phyloP scores from a whole-genome alignment of 2,888 invertebrate species.

The Trichogramma dendrolimi region DNA sequence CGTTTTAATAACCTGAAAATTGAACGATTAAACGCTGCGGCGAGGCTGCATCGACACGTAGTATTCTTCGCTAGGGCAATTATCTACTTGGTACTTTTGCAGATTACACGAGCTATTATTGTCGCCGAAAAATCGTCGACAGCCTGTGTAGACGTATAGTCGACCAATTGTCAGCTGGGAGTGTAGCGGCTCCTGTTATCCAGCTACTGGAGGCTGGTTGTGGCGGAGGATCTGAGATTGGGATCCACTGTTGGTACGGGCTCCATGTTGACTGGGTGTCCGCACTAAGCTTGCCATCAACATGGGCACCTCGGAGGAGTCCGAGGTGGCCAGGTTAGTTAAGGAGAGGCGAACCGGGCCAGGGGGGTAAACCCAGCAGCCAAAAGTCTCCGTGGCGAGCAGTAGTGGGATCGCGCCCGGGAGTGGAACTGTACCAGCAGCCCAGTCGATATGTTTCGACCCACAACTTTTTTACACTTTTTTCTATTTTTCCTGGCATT shows the following conservation, averaged over 20 bases:
- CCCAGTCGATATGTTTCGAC: conserved; percentile 77
- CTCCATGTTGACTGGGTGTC: conserved; percentile 85
- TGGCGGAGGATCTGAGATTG: conserved; percentile 88
- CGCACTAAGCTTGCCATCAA: conserved; percentile 96
- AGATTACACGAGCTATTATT: too few species aligned
- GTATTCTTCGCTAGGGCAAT: too few species aligned
- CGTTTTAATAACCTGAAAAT: too few species aligned
- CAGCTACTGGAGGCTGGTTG: conserved; percentile 88
- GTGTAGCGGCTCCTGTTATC: conserved; percentile 98
- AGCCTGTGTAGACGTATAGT: conserved; percentile 32
- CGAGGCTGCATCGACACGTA: too few species aligned
- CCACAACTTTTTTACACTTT: conserved; percentile 59
- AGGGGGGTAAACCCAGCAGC: conserved; percentile 98
- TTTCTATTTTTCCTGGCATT: conserved; percentile 34
- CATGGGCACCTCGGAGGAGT: conserved; percentile 88
- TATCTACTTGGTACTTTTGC: too few species aligned
- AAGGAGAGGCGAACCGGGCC: conserved; percentile 97
- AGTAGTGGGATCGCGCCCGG: conserved; percentile 98
- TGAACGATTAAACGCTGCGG: too few species aligned
- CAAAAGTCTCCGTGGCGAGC: conserved; percentile 97
- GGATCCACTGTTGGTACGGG: conserved; percentile 65
- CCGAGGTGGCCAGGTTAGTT: conserved; percentile 79
- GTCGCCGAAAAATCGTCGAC: too few species aligned
- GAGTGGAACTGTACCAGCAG: conserved; percentile 86
- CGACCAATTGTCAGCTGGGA: conserved; percentile 63